Evolutionary conservation across 53 echinoderm and acorn worm genomes (phyloP), one percentile per base, ranked within the genome.

Genomic region (Crossaster papposus): DNA sequence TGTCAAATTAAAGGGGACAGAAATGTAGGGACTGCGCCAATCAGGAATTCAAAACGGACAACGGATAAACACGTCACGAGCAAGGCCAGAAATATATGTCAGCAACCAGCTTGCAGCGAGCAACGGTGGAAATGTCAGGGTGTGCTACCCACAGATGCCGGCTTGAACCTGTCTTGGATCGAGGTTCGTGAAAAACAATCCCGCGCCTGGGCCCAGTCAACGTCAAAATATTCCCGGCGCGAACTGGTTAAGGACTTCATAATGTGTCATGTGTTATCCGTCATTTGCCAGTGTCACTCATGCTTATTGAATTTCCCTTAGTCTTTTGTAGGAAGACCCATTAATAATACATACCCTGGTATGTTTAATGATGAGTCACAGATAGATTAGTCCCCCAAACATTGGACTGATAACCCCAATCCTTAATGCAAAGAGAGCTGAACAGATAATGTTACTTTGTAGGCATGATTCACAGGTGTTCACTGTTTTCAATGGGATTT

Each of bases 281-380:
- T 26, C 68, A n/a, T 68, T 68, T 24, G n/a, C 28, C 28, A 23
- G 28, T 68, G 68, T 68, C 68, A 68, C 28, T 68, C 68, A 68
- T 23, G 68, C 62, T 62, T 58, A 20, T 17, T 13, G 13, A 52
- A 20, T 58, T 44, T 44, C 44, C 2, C 58, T 17, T 11, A 20
- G 58, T 17, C 24, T 68, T 26, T 68, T n/a, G 68, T 68, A 28
- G 68, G 24, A 26, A 68, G 28, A 68, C 1, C 44, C 38, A 38
- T 38, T 26, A 14, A 11, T 0, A 10, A 26, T 68, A 68, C n/a
- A n/a, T n/a, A n/a, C n/a, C n/a, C n/a, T n/a, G n/a, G 28, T 68
- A 68, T 68, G 68, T 68, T n/a, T 68, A 68, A 68, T 68, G 68
- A 68, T 68, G 68, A 68, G 68, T 68, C 68, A 68, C 22, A 23